phyloP scores from a whole-genome alignment of 2,113 vertebrate genomes.

The Eretmochelys imbricata region DNA sequence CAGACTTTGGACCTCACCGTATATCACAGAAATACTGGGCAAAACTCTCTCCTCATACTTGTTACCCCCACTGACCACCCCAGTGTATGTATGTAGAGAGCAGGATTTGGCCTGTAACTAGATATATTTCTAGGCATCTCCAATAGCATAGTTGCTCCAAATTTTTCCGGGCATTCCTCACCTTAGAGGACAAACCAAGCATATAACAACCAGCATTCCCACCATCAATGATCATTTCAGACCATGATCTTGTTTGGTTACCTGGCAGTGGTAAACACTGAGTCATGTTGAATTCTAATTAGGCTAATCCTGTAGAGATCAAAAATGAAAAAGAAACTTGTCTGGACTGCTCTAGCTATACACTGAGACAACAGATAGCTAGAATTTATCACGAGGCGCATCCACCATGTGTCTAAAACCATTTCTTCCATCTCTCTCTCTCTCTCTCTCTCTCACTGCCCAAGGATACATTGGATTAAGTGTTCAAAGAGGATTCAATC shows the following conservation, averaged over 20 bases:
- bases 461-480: neutral
- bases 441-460: neutral
- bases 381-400: slow-evolving; percentile 9
- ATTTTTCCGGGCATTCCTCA: fast-evolving
- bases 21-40: neutral
- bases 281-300: slow-evolving; percentile 18
- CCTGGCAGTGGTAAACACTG: fast-evolving
- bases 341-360: slow-evolving; percentile 35
- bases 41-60: neutral
- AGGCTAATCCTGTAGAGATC: neutral
- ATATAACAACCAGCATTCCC: neutral
- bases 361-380: slow-evolving; percentile 35
- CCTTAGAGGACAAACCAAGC: fast-evolving
- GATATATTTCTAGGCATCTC: neutral
- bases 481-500: neutral
- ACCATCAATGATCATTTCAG: neutral
- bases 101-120: neutral
- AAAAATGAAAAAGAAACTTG: slow-evolving; percentile 47
- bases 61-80: neutral
- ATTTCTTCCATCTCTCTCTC: neutral
- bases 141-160: neutral
- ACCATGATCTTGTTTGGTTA: neutral
- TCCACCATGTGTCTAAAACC: neutral
- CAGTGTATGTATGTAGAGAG: no score
- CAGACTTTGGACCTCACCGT: neutral